Evolutionary conservation across 2,888 invertebrate genomes (phyloP), one percentile per base, ranked within the genome.

Genomic region (Disparrhopalites patrizii): DNA sequence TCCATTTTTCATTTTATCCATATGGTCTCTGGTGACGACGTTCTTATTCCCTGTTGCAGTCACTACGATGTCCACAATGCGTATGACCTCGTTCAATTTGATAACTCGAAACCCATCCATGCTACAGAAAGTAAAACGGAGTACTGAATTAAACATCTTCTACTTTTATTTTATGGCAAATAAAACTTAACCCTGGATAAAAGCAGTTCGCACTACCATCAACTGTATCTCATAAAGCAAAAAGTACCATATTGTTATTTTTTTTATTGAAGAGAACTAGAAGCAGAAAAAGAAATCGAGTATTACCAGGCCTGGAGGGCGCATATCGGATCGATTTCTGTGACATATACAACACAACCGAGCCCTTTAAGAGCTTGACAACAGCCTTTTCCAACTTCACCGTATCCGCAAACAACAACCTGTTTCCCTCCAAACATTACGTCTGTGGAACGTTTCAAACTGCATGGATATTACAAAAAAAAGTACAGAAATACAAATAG

Each of bases 391-490:
- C 96, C 96, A 40, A 97, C 94, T 81, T 97, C 96, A 1, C 97
- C 97, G 78, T 96, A 97, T 1, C 97, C 97, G 79, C 96, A 96
- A 47, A 97, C 90, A 0, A 93, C 89, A 0, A 95, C 92, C 81
- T 95, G 95, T 78, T 97, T 96, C 0, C 97, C 97, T 18, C 95
- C 96, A 79, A 97, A 95, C 97, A 97, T 97, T 13, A 96, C 86
- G 78, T 97, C 97, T 4, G 93, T 93, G 36, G 93, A 91, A 68
- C 93, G 84, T 79, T 93, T 93, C 68, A 91, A 78, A 61, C 90
- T 90, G 75, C 79, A 82, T 82, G 31, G 20, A 43, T 43, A 31
- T 25, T 38, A 23, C 40, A 40, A 40, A 18, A 40, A 40, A n/a
- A n/a, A n/a, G 18, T 13, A 40, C 40, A 10, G 3, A 40, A 40